Conservation (phyloP, 2,797 vertebrate species). For the Streptopelia turtur region DNA sequence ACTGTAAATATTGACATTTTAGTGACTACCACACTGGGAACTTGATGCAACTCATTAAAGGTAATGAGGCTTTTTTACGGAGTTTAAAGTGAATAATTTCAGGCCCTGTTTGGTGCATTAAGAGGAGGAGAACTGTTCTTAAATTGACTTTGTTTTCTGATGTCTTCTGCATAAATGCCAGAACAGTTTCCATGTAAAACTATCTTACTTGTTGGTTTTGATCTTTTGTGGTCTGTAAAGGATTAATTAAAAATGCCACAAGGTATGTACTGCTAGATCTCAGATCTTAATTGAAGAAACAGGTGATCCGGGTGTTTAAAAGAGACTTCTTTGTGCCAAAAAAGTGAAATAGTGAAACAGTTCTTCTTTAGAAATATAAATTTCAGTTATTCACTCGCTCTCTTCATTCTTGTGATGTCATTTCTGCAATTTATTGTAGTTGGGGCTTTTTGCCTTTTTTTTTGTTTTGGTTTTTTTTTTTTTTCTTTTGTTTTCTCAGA, state of each 20-base stretch:
- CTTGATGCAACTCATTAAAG: constrained; percentile 23
- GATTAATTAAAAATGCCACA: not conserved
- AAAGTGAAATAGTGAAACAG: not conserved
- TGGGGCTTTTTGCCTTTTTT: too few relatives aligned
- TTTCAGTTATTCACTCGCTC: not conserved
- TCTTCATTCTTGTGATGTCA: not conserved
- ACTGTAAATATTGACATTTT: constrained; percentile 62
- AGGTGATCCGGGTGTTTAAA: not conserved
- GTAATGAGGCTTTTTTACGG: constrained; percentile 13
- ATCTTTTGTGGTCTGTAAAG: not conserved
- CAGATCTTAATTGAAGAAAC: not conserved
- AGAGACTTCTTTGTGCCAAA: not conserved
- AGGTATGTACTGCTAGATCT: not conserved
- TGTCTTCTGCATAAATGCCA: not conserved
- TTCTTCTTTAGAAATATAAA: not conserved
- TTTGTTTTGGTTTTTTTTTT: not conserved
- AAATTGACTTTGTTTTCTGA: not conserved
- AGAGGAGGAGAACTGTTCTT: not conserved
- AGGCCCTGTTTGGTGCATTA: not conserved
- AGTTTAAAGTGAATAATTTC: constrained; percentile 46
- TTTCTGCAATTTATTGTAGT: not conserved
- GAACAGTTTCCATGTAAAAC: not conserved
- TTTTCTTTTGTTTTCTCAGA: not conserved
- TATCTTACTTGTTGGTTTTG: not conserved
- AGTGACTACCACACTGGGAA: not conserved